Evolutionary conservation across 2,113 vertebrate species (phyloP).

Genomic region (Notarius quadriscutis): DNA sequence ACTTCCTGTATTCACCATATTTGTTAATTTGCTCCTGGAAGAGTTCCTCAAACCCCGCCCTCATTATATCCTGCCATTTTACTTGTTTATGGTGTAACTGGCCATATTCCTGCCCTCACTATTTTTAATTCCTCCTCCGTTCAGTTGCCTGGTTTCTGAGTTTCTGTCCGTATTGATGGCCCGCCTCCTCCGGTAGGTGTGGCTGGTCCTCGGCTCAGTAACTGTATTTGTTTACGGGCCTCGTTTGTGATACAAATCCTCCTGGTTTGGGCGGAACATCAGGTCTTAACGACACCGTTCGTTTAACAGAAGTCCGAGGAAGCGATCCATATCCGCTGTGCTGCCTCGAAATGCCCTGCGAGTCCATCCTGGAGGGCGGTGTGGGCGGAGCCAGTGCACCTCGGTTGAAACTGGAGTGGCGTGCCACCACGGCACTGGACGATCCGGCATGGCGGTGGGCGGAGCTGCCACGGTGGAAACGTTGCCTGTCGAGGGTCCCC

Average conservation of each 20-base stretch:
- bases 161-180: background rate
- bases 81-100: constrained; percentile 66
- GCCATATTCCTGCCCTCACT: background rate
- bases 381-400: constrained; percentile 87
- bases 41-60: background rate
- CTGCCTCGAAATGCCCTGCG: constrained; percentile 87
- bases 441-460: constrained; percentile 93
- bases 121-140: background rate
- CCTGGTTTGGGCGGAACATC: constrained; percentile 97
- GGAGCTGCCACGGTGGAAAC: constrained; percentile 89
- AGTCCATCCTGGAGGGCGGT: constrained; percentile 91
- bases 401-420: constrained; percentile 92
- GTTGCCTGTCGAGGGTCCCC: constrained; percentile 91
- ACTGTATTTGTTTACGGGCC: constrained; percentile 95
- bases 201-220: constrained; percentile 72
- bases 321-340: constrained; percentile 93
- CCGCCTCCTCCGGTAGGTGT: background rate
- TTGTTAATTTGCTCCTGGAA: background rate
- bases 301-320: constrained; percentile 91
- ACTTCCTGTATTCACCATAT: background rate
- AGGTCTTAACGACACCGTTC: constrained; percentile 94
- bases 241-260: constrained; percentile 88
- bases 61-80: constrained; percentile 13
- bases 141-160: background rate
- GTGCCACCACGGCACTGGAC: constrained; percentile 88